A percentile compares a stretch with the other conserved stretches of the same genome.
phyloP scores from a whole-genome alignment of 2,888 invertebrate genomes.

The Callosobruchus maculatus region DNA sequence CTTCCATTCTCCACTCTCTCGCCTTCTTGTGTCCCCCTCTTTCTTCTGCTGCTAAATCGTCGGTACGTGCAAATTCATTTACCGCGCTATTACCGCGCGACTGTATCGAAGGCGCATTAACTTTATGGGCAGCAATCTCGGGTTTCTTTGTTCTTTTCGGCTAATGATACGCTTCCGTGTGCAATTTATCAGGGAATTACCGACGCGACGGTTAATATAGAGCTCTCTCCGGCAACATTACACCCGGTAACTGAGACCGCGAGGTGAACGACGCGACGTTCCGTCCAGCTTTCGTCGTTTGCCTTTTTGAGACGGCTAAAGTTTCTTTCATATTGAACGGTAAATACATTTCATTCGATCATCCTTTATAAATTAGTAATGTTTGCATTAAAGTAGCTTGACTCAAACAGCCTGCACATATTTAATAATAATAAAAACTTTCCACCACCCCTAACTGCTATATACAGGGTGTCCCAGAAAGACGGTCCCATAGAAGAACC shows the following conservation, averaged over 20 bases:
- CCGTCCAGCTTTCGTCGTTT: too few species aligned
- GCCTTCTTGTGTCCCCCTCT: background rate
- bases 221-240: background rate
- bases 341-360: slow-evolving; percentile 3
- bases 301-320: too few species aligned
- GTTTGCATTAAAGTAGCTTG: too few species aligned
- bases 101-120: background rate
- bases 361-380: too few species aligned
- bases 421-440: too few species aligned
- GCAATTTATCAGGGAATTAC: background rate
- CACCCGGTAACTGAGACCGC: background rate
- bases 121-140: background rate
- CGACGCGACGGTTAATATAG: background rate
- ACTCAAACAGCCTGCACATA: too few species aligned
- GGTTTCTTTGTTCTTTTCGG: slow-evolving; percentile 12
- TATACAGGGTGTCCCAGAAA: too few species aligned
- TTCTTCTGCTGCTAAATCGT: background rate
- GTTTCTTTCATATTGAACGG: too few species aligned
- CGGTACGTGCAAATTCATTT: background rate
- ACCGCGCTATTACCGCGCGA: background rate
- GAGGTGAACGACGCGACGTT: too few species aligned
- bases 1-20: background rate
- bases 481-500: too few species aligned
- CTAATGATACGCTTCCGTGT: slow-evolving; percentile 23
- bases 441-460: too few species aligned